Conservation (phyloP, 2,888 invertebrate species). For the Torymus auratus region DNA sequence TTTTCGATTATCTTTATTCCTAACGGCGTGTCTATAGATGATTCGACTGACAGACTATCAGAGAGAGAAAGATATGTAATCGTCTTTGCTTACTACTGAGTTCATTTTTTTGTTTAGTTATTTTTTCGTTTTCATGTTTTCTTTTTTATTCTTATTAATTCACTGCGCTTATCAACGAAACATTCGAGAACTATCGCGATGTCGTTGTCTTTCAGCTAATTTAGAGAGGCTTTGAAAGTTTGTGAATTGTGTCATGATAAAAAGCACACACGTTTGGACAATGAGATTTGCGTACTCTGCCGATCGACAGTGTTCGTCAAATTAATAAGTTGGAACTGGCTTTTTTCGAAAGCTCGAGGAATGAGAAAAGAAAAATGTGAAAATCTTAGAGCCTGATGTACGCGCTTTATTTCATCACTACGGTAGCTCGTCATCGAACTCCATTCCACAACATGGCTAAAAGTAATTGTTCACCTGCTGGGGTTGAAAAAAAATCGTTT, state of each 20-base stretch:
- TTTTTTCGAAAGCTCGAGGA: neutral
- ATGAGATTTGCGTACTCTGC: too few species aligned
- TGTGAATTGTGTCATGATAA: slow-evolving; percentile 1
- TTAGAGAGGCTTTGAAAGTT: slow-evolving; percentile 11
- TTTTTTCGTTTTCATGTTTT: slow-evolving; percentile 12
- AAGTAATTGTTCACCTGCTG: too few species aligned
- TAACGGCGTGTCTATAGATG: too few species aligned
- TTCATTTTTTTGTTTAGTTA: neutral
- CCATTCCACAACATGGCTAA: too few species aligned
- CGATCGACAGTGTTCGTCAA: too few species aligned
- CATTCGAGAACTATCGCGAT: slow-evolving; percentile 16
- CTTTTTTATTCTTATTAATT: neutral
- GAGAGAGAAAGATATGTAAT: too few species aligned
- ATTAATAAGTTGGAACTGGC: neutral
- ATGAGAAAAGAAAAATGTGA: neutral
- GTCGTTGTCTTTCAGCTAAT: slow-evolving; percentile 3
- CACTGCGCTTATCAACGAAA: slow-evolving; percentile 31
- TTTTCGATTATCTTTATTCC: too few species aligned
- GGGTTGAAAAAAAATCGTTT: too few species aligned
- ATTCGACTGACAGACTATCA: too few species aligned
- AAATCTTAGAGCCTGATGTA: slow-evolving; percentile 41
- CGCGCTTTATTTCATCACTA: neutral
- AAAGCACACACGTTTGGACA: neutral
- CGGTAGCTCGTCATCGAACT: neutral
- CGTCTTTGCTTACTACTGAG: too few species aligned